phyloP scores from a whole-genome alignment of 2,888 invertebrate species.

The Acleris laterana region DNA sequence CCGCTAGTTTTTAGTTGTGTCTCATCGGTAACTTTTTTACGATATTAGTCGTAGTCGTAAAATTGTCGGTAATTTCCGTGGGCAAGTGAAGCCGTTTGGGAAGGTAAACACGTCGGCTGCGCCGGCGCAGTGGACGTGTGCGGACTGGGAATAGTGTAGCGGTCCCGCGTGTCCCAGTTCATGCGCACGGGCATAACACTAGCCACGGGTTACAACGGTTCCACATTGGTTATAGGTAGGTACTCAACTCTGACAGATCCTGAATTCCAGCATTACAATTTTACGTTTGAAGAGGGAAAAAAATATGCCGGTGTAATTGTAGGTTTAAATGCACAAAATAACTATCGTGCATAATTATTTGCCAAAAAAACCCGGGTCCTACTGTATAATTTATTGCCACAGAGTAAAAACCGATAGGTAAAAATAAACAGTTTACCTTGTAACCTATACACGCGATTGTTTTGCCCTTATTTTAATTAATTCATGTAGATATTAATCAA shows the following conservation, averaged over 20 bases:
- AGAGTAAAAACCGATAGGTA: not conserved
- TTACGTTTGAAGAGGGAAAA: too few relatives aligned
- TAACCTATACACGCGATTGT: conserved; percentile 15
- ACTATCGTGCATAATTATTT: too few relatives aligned
- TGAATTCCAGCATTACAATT: too few relatives aligned
- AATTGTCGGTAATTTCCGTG: conserved; percentile 9
- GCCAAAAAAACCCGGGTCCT: not conserved
- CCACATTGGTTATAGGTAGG: too few relatives aligned
- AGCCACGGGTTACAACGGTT: not conserved
- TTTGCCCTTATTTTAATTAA: conserved; percentile 34
- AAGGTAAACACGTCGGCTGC: conserved; percentile 16
- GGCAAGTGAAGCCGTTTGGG: not conserved
- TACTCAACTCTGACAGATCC: too few relatives aligned
- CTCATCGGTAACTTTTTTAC: conserved; percentile 4
- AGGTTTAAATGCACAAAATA: too few relatives aligned
- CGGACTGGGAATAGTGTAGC: conserved; percentile 34
- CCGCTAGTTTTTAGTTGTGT: not conserved
- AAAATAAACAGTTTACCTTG: conserved; percentile 8
- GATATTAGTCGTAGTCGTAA: not conserved
- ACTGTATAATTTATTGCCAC: not conserved
- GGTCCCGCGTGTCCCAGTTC: conserved; percentile 26
- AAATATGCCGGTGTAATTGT: too few relatives aligned
- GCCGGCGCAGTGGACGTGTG: conserved; percentile 18
- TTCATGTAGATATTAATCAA: conserved; percentile 41
- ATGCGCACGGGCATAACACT: conserved; percentile 19